A percentile compares a stretch with the other conserved stretches of the same genome.
Conservation (phyloP, 2,797 vertebrate genomes). For the Clamator glandarius region DNA sequence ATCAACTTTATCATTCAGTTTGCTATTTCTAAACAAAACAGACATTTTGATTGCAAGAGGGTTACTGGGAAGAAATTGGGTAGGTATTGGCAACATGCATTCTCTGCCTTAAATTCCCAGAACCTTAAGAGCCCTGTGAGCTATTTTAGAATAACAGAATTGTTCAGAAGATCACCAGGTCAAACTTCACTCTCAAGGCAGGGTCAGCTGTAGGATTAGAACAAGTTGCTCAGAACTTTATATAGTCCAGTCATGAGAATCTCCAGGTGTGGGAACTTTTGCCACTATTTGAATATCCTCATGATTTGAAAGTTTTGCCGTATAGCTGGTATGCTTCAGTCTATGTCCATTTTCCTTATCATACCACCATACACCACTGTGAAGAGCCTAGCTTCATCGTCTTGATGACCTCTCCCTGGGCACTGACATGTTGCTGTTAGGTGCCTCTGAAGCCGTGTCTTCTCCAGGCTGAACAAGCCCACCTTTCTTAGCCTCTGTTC, state of each 20-base stretch:
- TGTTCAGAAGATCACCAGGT: not conserved
- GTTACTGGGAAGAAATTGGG: not conserved
- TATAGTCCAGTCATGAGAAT: not conserved
- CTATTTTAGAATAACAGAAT: not conserved
- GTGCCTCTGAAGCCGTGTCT: not conserved
- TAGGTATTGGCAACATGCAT: not conserved
- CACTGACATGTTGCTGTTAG: not conserved
- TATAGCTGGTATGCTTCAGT: not conserved
- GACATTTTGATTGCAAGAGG: slow-evolving; percentile 11
- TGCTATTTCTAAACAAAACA: slow-evolving; percentile 46
- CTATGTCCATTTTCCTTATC: not conserved
- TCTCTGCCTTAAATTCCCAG: not conserved
- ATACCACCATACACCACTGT: not conserved
- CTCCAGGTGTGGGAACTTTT: not conserved
- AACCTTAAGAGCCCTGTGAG: not conserved
- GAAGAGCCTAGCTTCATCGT: not conserved
- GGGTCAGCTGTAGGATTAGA: not conserved
- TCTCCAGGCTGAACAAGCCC: not conserved
- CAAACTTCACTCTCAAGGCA: not conserved
- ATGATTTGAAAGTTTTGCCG: not conserved
- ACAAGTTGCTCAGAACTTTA: not conserved
- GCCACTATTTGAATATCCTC: not conserved
- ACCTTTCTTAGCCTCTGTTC: not conserved
- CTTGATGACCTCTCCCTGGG: not conserved
- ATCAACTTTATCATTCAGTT: slow-evolving; percentile 17